Percentiles rank a stretch among this genome's conserved stretches.
phyloP scores from a whole-genome alignment of 1,140 invertebrate genomes.

The Pomacea maculata region DNA sequence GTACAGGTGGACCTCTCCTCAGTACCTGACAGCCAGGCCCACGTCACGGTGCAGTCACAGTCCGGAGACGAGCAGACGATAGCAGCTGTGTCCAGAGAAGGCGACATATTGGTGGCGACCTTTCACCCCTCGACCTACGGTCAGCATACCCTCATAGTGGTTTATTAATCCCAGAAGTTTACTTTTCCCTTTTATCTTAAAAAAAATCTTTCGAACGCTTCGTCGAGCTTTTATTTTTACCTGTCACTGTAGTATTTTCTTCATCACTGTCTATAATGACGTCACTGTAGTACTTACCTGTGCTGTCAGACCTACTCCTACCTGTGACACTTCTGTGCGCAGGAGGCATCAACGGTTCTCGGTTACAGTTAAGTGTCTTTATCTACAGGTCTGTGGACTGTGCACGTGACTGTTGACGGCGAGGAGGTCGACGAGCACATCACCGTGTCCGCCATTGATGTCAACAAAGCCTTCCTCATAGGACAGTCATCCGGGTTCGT shows the following conservation, averaged over 20 bases:
- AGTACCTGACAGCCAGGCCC: background rate
- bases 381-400: constrained; percentile 81
- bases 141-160: background rate
- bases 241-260: no score
- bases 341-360: no score
- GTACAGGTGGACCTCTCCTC: constrained; percentile 1
- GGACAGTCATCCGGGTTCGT: constrained; percentile 52
- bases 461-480: constrained; percentile 48
- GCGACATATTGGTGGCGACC: background rate
- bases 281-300: no score
- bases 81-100: background rate
- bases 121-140: background rate
- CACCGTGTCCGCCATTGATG: constrained; percentile 55
- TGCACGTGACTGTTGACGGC: constrained; percentile 92
- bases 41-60: background rate
- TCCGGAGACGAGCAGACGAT: constrained; percentile 9
- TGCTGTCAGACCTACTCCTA: no score
- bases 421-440: constrained; percentile 82
- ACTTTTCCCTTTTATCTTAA: no score
- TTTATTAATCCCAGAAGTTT: no score
- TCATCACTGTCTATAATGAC: no score
- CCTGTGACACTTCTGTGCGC: no score
- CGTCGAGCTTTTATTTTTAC: no score
- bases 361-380: background rate
- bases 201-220: no score